Base-by-base conservation (phyloP, 2,113 vertebrate genomes). In the Silurus glanis region DNA sequence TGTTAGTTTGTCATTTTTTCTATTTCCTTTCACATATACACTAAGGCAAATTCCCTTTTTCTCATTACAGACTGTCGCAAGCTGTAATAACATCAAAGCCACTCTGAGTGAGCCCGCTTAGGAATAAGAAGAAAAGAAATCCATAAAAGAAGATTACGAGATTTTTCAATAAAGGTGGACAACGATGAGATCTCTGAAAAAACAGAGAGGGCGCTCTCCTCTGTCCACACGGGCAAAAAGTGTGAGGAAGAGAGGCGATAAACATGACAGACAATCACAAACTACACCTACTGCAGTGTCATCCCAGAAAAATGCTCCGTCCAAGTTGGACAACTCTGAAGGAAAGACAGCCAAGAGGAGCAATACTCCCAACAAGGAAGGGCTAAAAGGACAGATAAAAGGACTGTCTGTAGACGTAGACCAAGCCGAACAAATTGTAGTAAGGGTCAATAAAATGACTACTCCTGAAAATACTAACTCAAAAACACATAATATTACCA, bases 101-200 rank as follows among this genome's bases (percentile, higher is more conserved):
- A 83, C 71, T 28, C 71, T 55, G 47, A 71, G 72, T 75, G 59
- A 85, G 71, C 47, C 55, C 55, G 86, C 84, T 86, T 85, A 90
- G 87, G 64, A 72, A 59, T 69, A 88, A 45, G 86, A 83, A 71
- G 78, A 55, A 84, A 25, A 80, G 25, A 90, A 75, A 51, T 91
- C 45, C 56, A 37, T 58, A 76, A 87, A 82, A 81, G 49, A 58
- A 81, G 45, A 83, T 66, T 8, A 56, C 17, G 19, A 62, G n/a
- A 83, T 66, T 78, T 78, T 55, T 14, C 16, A 28, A 89, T 83
- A 47, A 62, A 51, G 58, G 47, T 66, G 80, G 82, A 66, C n/a
- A 59, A 74, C 75, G 89, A 97, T 97, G 96, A 97, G 96, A 92
- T 94, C 96, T 13, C 89, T 94, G 90, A 97, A 96, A 93, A 97